Conservation (phyloP, 2,113 vertebrate genomes). For the Tachysurus vachellii region DNA sequence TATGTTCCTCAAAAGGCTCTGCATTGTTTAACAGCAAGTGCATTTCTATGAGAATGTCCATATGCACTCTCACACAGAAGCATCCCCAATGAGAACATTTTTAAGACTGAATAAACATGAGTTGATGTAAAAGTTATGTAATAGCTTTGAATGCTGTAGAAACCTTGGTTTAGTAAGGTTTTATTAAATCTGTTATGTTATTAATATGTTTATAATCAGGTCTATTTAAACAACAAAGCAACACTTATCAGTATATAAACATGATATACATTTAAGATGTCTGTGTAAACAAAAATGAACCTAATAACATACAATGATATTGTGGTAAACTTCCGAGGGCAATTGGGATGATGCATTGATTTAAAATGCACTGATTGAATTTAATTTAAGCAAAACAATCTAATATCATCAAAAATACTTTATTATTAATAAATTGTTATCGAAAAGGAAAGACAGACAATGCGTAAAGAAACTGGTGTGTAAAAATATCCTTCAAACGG, state of each 20-base stretch:
- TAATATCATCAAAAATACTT: neutral
- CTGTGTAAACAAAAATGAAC: neutral
- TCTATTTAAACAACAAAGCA: neutral
- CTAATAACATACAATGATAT: neutral
- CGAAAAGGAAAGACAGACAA: neutral
- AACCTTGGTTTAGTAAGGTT: neutral
- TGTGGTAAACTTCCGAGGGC: neutral
- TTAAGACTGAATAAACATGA: neutral
- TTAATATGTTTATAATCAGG: neutral
- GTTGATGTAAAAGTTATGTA: neutral
- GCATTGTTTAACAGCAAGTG: slow-evolving; percentile 41
- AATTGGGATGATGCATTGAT: neutral
- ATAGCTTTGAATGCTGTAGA: too few relatives aligned
- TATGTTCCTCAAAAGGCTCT: slow-evolving; percentile 50
- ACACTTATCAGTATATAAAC: neutral
- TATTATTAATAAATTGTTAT: neutral
- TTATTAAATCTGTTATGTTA: neutral
- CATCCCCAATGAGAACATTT: neutral
- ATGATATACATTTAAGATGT: neutral
- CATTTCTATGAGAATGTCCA: slow-evolving; percentile 43
- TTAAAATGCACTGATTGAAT: neutral
- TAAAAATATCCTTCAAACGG: neutral
- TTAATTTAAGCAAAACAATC: neutral
- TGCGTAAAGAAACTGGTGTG: neutral
- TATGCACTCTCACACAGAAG: neutral